Conservation (phyloP, 2,797 vertebrate genomes). For the Rhabdomys pumilio region DNA sequence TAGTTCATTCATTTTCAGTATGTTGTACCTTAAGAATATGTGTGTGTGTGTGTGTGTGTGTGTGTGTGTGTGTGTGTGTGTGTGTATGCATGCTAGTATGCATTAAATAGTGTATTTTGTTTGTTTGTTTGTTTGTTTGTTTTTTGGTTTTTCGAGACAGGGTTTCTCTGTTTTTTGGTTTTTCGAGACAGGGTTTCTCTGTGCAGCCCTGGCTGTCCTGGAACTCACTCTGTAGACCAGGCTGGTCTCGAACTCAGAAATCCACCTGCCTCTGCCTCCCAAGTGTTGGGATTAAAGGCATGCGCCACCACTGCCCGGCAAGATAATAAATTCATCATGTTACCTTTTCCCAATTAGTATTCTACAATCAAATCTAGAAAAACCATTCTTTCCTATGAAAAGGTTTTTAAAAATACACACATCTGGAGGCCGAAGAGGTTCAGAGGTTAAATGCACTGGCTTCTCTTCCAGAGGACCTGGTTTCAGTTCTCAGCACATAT, state of each 20-base stretch:
- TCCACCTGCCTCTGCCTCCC: too few species aligned
- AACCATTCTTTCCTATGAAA: conserved; percentile 26
- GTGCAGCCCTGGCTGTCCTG: too few species aligned
- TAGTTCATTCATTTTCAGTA: conserved; percentile 1
- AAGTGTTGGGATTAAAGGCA: too few species aligned
- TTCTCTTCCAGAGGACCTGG: neutral
- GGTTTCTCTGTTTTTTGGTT: too few species aligned
- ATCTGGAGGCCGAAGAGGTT: neutral
- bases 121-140: neutral
- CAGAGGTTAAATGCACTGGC: neutral
- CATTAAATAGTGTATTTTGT: conserved; percentile 37
- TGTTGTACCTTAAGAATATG: neutral
- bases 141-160: too few species aligned
- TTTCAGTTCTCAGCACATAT: neutral
- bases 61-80: neutral
- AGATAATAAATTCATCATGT: conserved; percentile 56
- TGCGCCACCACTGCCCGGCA: too few species aligned
- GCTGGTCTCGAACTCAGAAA: too few species aligned
- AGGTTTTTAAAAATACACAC: neutral
- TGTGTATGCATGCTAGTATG: neutral
- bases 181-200: too few species aligned
- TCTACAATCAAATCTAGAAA: conserved; percentile 16
- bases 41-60: too few species aligned
- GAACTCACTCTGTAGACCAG: too few species aligned
- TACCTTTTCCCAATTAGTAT: neutral